Evolutionary conservation across 2,888 invertebrate genomes (phyloP).

Genomic region (Pimpla rufipes): DNA sequence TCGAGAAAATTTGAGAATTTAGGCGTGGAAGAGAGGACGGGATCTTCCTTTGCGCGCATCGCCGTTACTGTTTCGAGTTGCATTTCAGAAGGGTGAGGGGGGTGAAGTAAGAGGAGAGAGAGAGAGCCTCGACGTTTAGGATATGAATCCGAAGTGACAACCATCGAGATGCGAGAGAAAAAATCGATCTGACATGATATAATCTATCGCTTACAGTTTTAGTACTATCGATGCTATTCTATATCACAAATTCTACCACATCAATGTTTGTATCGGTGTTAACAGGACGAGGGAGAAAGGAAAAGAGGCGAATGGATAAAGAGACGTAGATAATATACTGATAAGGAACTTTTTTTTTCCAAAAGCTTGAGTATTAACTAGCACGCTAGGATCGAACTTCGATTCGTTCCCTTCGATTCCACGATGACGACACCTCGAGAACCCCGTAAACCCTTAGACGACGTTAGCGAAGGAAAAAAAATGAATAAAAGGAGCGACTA

Average conservation of each 20-base stretch:
- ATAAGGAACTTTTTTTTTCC: conserved; percentile 48
- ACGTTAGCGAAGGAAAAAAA: conserved; percentile 35
- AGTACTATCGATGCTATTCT: conserved; percentile 41
- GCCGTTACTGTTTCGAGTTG: conserved; percentile 23
- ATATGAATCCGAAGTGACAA: conserved; percentile 16
- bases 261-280: conserved; percentile 51
- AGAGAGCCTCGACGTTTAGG: neutral
- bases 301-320: conserved; percentile 24
- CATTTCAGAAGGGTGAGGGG: neutral
- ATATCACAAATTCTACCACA: conserved; percentile 39
- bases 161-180: conserved; percentile 8
- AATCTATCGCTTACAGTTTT: conserved; percentile 34
- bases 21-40: conserved; percentile 10
- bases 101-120: neutral
- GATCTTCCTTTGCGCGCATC: conserved; percentile 29
- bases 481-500: conserved; percentile 23
- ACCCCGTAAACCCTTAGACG: conserved; percentile 38
- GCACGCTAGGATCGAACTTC: conserved; percentile 25
- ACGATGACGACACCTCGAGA: conserved; percentile 64
- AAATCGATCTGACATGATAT: conserved; percentile 21
- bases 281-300: conserved; percentile 35
- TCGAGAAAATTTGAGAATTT: conserved; percentile 21
- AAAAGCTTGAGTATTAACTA: conserved; percentile 44
- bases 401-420: conserved; percentile 52
- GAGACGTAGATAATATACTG: conserved; percentile 33